Base-by-base conservation (phyloP, 2,113 vertebrate genomes). In the Sinocyclocheilus anophthalmus region DNA sequence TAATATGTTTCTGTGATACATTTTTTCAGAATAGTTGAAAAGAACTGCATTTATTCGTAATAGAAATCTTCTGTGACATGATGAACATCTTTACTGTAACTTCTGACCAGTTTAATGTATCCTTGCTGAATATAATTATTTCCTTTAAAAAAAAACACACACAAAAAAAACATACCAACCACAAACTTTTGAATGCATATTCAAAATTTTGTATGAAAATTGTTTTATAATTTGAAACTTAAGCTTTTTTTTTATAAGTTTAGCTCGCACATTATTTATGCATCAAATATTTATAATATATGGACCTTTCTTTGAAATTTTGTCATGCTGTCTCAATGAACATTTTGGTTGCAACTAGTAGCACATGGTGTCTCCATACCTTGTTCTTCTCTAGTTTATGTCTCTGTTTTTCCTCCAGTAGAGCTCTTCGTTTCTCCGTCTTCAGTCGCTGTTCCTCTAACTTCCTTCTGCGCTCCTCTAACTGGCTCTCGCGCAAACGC, bases 301-400 rank as follows among this genome's bases (percentile, higher is more conserved):
- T 14, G 13, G 50, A 14, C 50, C 12, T 18, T 72, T 33, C 33
- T 65, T 12, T 13, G 11, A 65, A 12, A 63, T 65, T 26, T 26
- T 24, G 24, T 24, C 24, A 65, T 65, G 24, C 50, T 53, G 61
- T 63, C 9, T 22, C 16, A 20, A 39, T 39, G 3, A 42, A 39
- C 7, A 70, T 18, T 37, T 9, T 70, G 26, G 7, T 42, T 24
- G 42, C 42, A 26, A 18, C 14, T 69, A 33, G 7, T 67, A 75
- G 18, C 39, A n/a, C 39, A 24, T 13, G 5, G 8, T 63, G 57
- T 48, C 8, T 63, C 67, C 90, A 7, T 87, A 99, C 98, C 97
- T 98, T 99, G 93, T 99, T 99, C 91, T 97, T 99, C 92, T 98
- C 96, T 4, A 97, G 94, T 90, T 98, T 99, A 93, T 96, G 96